Percentiles rank a stretch among this genome's conserved stretches.
phyloP scores from a whole-genome alignment of 2,113 vertebrate genomes.

The Brienomyrus brachyistius region DNA sequence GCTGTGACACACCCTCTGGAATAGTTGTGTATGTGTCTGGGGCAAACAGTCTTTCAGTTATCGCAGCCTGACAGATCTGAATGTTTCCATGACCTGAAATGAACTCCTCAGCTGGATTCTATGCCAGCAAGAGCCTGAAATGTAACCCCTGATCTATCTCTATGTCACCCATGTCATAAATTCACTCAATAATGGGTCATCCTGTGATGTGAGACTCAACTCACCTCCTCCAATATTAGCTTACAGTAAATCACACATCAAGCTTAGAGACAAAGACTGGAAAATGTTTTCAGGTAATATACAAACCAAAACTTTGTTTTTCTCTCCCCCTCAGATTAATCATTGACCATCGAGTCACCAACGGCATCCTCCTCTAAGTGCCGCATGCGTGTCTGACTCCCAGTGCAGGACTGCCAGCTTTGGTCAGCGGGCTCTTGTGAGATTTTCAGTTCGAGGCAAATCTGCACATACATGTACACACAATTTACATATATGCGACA shows the following conservation, averaged over 20 bases:
- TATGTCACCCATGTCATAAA: background rate
- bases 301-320: background rate
- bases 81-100: background rate
- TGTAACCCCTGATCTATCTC: background rate
- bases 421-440: background rate
- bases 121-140: background rate
- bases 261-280: background rate
- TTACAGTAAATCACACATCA: background rate
- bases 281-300: background rate
- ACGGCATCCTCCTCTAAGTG: background rate
- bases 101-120: background rate
- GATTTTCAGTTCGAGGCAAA: background rate
- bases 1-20: background rate
- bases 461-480: background rate
- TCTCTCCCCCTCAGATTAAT: background rate
- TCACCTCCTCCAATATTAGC: background rate
- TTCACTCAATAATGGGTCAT: background rate
- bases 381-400: background rate
- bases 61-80: background rate
- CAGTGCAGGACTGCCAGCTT: background rate
- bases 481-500: background rate
- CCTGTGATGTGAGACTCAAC: background rate
- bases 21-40: background rate
- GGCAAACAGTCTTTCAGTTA: background rate
- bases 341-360: background rate